Evolutionary conservation across 2,797 vertebrate species (phyloP), one percentile per base, ranked within the genome.

Genomic region (Phrynocephalus vlangalii): DNA sequence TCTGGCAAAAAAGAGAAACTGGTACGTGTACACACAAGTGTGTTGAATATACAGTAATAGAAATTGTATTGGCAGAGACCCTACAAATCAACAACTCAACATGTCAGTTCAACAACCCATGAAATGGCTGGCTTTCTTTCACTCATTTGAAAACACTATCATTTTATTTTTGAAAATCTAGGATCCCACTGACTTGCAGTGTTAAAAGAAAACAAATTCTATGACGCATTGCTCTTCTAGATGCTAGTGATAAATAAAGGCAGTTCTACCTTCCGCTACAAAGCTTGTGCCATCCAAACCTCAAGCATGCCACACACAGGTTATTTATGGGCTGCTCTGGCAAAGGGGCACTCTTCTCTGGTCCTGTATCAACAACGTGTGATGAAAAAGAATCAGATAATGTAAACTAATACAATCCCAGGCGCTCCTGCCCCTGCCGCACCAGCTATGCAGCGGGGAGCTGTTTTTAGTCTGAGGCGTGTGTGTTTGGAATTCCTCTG

Each of bases 401-500:
- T 18, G 1, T 94, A 96, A 93, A 96, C 70, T 77, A 94, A 94
- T 86, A 89, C 89, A 92, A 91, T 89, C 73, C 60, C 78, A 83
- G 67, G 80, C 80, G 88, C 92, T 95, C 91, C 93, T 91, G 90
- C 92, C 67, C 91, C 93, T 91, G 89, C 92, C 67, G 84, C 91
- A 90, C 73, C 76, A 84, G 90, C 90, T 91, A 86, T 82, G 91
- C 18, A 22, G 91, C 84, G 90, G 94, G 38, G 94, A 93, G 93
- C 95, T 95, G 96, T 94, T 96, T 96, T 96, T 92, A 95, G 94
- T 92, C 94, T 91, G 91, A 93, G 91, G 87, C 88, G 89, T 95
- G 94, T 95, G 94, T 95, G 94, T 96, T 96, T 96, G 93, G 96
- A 97, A 96, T 97, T 97, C 96, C 91, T 96, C 84, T 72, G 76